These are phyloP conservation scores for Chaetorhynchus papuensis DNA, from an alignment of 2,113 vertebrate genomes.

Conservation along the genomic window DNA sequence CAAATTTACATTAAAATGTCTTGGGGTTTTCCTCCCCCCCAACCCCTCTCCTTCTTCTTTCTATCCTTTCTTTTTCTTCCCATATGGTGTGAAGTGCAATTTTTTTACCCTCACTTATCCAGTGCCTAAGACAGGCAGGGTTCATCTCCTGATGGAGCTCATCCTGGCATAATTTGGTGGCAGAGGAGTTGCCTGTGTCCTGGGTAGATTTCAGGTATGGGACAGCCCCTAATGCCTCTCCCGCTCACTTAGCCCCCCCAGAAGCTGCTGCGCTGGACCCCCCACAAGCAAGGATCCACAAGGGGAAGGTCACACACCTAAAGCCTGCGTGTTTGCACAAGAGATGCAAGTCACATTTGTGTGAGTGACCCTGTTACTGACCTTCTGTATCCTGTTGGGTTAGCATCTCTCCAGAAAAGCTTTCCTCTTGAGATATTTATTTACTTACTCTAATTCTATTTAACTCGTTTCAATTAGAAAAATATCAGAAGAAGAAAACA, in stretches of 20 bases:
- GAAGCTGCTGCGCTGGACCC: not conserved
- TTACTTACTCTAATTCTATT: not conserved
- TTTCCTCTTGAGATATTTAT: not conserved
- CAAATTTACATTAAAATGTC: not conserved
- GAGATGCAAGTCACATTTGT: not conserved
- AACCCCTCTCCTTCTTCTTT: not conserved
- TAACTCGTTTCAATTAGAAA: not conserved
- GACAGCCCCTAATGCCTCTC: not conserved
- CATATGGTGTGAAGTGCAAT: rapidly evolving
- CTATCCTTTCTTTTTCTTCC: not conserved
- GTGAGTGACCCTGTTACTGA: not conserved
- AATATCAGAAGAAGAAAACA: not conserved
- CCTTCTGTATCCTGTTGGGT: not conserved
- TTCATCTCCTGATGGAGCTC: not conserved
- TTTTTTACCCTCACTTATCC: rapidly evolving
- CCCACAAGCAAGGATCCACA: not conserved
- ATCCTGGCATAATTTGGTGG: not conserved
- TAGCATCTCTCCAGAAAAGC: not conserved
- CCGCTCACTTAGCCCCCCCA: rapidly evolving
- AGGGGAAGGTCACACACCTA: not conserved
- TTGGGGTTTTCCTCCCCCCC: rapidly evolving
- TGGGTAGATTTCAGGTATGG: not conserved
- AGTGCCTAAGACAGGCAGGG: not conserved
- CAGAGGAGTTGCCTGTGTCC: not conserved
- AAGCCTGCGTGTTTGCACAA: rapidly evolving